Base-by-base conservation (phyloP, 2,113 vertebrate genomes). In the Monopterus albus region DNA sequence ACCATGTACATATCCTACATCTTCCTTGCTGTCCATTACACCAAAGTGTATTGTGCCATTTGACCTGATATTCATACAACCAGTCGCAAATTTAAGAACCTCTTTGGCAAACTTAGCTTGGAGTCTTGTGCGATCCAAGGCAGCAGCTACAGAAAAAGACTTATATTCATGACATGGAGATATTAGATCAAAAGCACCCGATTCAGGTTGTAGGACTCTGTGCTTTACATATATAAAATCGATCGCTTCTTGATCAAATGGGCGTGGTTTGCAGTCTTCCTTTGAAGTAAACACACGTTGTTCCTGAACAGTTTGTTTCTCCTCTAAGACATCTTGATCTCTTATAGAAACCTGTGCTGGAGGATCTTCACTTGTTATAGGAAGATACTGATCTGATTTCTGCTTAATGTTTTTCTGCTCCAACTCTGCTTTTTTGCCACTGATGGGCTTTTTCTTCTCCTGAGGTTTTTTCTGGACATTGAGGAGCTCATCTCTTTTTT, bases 11-110 rank as follows among this genome's bases (percentile, higher is more conserved):
- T 84, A 87, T 3, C 4, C 75, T 26, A 15, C 23, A 20, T 92
- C 68, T 13, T 90, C 89, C 10, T 73, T 57, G 0, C 90, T 93
- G 82, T 96, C 95, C 93, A 91, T 90, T 46, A 96, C 78, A 21
- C 95, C 95, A 72, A 95, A 95, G 57, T 95, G 93, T 78, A 96
- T 95, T 62, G 94, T 96, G 1, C 95, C 95, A 2, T 96, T 96
- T 55, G 94, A 91, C 12, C 95, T 88, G 17, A 93, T 81, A 2
- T 96, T 96, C 88, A 96, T 92, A 76, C 95, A 96, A 13, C 94
- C 95, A n/a, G 80, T 36, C 4, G 90, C 94, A 86, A 95, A 96
- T 79, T 87, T 82, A 15, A 96, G 80, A 21, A 95, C 87, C 47
- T 95, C 95, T 1, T 25, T 81, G 57, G 93, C 91, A 88, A 95